Evolutionary conservation across 2,888 invertebrate species (phyloP).

Genomic region (Axea sp.): DNA sequence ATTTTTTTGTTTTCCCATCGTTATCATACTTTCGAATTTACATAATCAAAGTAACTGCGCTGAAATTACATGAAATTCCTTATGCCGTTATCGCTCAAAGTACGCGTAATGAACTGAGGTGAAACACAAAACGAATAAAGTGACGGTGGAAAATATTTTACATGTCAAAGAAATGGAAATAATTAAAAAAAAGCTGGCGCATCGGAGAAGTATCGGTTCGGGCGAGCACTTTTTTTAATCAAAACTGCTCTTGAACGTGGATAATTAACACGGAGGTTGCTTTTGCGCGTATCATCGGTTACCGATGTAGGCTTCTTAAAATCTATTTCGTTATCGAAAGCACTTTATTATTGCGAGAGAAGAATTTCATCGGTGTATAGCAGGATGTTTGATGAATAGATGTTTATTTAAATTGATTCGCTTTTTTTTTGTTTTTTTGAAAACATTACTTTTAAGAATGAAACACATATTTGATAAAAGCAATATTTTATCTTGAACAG

Average conservation of each 20-base stretch:
- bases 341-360: background rate
- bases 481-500: too few relatives aligned
- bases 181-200: slow-evolving; percentile 11
- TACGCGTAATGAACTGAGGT: background rate
- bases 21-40: slow-evolving; percentile 8
- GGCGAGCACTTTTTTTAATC: slow-evolving; percentile 10
- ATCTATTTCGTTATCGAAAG: slow-evolving; percentile 12
- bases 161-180: slow-evolving; percentile 25
- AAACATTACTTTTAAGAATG: too few relatives aligned
- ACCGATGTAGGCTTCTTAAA: slow-evolving; percentile 4
- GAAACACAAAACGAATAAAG: slow-evolving; percentile 6
- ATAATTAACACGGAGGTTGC: slow-evolving; percentile 9
- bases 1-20: background rate
- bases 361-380: too few relatives aligned
- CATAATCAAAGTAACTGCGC: slow-evolving; percentile 14
- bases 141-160: slow-evolving; percentile 3
- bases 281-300: slow-evolving; percentile 8
- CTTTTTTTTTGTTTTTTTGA: too few relatives aligned
- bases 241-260: slow-evolving; percentile 4
- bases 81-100: background rate
- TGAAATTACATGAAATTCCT: background rate
- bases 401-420: too few relatives aligned
- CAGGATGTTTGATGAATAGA: too few relatives aligned
- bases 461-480: too few relatives aligned
- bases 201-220: slow-evolving; percentile 9